Conservation (phyloP, 2,797 vertebrate genomes). For the Telmatherina bonti region DNA sequence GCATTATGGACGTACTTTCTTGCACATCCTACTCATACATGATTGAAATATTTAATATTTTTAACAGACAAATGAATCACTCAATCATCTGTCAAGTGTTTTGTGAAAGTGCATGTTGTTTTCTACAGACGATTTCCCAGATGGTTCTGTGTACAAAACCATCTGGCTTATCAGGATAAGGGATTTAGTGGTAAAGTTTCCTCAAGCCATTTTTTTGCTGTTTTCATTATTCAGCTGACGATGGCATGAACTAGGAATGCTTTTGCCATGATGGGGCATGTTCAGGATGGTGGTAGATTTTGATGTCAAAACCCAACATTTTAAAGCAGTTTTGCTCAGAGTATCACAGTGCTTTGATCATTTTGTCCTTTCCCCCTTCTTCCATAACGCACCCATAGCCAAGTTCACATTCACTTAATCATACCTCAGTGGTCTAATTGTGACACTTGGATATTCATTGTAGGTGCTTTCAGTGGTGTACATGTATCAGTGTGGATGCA, state of each 20-base stretch:
- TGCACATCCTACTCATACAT: neutral
- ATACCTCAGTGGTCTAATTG: too few relatives aligned
- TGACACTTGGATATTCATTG: neutral
- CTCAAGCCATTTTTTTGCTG: neutral
- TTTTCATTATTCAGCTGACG: neutral
- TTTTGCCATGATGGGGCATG: too few relatives aligned
- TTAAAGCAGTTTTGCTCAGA: too few relatives aligned
- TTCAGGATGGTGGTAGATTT: too few relatives aligned
- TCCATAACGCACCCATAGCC: too few relatives aligned
- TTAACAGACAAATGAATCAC: neutral
- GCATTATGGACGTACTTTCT: neutral
- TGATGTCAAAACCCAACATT: too few relatives aligned
- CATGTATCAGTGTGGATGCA: too few relatives aligned
- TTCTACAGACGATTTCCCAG: conserved; percentile 14
- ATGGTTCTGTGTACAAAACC: conserved; percentile 14
- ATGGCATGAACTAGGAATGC: neutral
- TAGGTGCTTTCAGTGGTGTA: too few relatives aligned
- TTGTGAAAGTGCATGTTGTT: conserved; percentile 17
- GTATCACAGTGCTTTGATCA: too few relatives aligned
- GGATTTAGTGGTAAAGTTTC: conserved; percentile 18
- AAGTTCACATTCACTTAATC: too few relatives aligned
- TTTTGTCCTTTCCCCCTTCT: too few relatives aligned
- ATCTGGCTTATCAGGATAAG: conserved; percentile 12
- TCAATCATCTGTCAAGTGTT: neutral
- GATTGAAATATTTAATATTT: neutral